A percentile compares a stretch with the other conserved stretches of the same genome.
Evolutionary conservation across 2,113 vertebrate species (phyloP).

Genomic region (Dasypus novemcinctus): DNA sequence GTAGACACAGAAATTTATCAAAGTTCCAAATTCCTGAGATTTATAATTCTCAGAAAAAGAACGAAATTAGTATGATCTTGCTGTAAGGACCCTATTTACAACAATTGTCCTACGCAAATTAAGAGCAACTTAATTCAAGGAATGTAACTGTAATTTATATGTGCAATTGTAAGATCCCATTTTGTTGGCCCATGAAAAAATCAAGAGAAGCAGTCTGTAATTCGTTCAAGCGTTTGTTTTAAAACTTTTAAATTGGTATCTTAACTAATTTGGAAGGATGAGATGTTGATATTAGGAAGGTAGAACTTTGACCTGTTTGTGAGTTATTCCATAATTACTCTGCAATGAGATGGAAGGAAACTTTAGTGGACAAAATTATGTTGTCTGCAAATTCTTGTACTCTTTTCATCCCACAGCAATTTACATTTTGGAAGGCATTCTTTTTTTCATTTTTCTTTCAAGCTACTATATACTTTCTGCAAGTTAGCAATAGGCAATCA

Average conservation of each 20-base stretch:
- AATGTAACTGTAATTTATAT: conserved; percentile 72
- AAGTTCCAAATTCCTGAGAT: not conserved
- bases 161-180: conserved; percentile 56
- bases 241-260: conserved; percentile 75
- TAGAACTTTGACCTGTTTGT: not conserved
- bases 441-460: conserved; percentile 19
- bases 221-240: conserved; percentile 72
- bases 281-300: conserved; percentile 65
- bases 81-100: conserved; percentile 70
- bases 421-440: conserved; percentile 53
- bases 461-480: conserved; percentile 36
- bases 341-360: not conserved
- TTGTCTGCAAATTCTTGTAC: not conserved
- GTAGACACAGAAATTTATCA: conserved; percentile 29
- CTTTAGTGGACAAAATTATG: not conserved
- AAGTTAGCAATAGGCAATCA: conserved; percentile 48
- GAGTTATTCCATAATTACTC: conserved; percentile 15
- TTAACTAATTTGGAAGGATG: conserved; percentile 74
- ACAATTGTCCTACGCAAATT: conserved; percentile 67
- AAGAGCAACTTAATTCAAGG: conserved; percentile 71
- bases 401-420: not conserved
- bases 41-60: conserved; percentile 42
- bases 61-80: conserved; percentile 50
- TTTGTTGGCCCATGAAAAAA: conserved; percentile 6
- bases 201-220: conserved; percentile 57